phyloP scores from a whole-genome alignment of 2,113 vertebrate species.

The Cyprinodon brontotheroides region DNA sequence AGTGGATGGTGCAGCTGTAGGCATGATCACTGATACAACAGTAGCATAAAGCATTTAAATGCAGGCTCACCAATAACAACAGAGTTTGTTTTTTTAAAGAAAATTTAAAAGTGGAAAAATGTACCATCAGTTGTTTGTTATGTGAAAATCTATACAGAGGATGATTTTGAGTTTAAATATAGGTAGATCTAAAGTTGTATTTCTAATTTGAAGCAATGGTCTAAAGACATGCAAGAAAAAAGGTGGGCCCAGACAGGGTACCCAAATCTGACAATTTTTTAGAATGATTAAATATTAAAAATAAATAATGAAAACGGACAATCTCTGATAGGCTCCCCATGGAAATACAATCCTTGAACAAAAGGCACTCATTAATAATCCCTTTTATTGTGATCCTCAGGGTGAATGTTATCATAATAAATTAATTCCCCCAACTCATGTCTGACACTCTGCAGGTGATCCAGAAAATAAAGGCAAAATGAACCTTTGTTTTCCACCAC shows the following conservation, averaged over 20 bases:
- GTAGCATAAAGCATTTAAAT: too few species aligned
- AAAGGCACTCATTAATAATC: neutral
- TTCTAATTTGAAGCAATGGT: neutral
- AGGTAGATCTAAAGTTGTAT: neutral
- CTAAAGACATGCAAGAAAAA: neutral
- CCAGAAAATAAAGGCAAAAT: slow-evolving; percentile 6
- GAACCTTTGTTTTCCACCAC: neutral
- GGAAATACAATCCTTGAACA: neutral
- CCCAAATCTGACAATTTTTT: neutral
- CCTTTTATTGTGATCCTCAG: neutral
- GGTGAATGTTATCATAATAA: neutral
- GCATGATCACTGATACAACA: too few species aligned
- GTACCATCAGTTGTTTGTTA: neutral
- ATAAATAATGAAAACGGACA: neutral
- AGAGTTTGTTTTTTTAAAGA: neutral
- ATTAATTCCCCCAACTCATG: neutral
- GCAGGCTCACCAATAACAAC: too few species aligned
- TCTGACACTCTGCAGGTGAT: neutral
- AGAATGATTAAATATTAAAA: neutral
- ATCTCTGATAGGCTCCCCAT: neutral
- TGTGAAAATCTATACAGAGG: neutral
- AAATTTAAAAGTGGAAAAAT: neutral
- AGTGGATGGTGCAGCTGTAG: too few species aligned
- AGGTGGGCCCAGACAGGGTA: neutral
- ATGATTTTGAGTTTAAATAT: too few species aligned